Base-by-base conservation (phyloP, 1,140 invertebrate species). In the Cyclargus thomasi region DNA sequence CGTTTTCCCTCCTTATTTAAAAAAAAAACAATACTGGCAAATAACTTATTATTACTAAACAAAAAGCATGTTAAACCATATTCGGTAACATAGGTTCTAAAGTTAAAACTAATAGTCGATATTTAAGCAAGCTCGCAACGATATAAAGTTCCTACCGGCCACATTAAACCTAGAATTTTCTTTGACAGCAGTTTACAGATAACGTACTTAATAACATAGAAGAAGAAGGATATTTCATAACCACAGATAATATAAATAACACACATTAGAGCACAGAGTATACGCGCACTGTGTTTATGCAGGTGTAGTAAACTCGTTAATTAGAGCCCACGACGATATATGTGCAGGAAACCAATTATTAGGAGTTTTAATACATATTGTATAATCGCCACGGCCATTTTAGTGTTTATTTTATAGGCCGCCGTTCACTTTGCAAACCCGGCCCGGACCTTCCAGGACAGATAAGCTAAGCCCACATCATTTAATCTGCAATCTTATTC, bases 201-300 rank as follows among this genome's bases (percentile, higher is more conserved):
- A 59, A 20, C 17, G 18, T 11, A 59, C 18, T 35, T 71, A 67
- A 73, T 73, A 68, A 70, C 36, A 73, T 67, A 73, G 69, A 70
- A 73, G 72, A 69, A 29, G 35, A 64, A 64, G 70, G 68, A 65
- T 35, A 67, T 73, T 73, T 73, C 72, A 68, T 73, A 73, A 73
- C 64, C 62, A 68, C 69, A 55, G 55, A 66, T 66, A 66, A 66
- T 65, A 73, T 29, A 68, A 73, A 73, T 73, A 70, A 67, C 67
- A 70, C 67, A 70, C 67, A 70, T 72, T 72, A 72, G 64, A 74
- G 68, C 65, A 53, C 69, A 68, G 63, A 68, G 53, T 67, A 71
- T 71, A 74, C 67, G 67, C 66, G 57, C 35, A 62, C 69, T 71
- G 39, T 71, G 67, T 67, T 74, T 74, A 74, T 29, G 65, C 36